phyloP scores from a whole-genome alignment of 2,888 invertebrate species.

The Anthophora plumipes region DNA sequence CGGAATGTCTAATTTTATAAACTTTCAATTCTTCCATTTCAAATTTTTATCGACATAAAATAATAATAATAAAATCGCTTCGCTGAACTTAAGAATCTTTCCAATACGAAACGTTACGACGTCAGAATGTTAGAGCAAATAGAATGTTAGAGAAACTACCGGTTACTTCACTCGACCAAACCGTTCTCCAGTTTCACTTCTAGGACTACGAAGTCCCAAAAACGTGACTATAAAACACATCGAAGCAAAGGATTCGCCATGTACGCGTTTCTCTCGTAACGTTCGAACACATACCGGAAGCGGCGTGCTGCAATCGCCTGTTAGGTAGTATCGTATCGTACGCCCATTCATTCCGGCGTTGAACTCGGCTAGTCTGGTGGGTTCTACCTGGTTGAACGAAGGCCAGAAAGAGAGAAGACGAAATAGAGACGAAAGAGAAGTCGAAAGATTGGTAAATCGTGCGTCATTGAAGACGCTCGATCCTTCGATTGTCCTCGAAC shows the following conservation, averaged over 20 bases:
- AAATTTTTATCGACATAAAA: too few relatives aligned
- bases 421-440: neutral
- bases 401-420: conserved; percentile 10
- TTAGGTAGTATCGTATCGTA: conserved; percentile 42
- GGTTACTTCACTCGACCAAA: neutral
- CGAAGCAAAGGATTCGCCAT: neutral
- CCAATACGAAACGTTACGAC: too few relatives aligned
- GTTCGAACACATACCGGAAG: conserved; percentile 29
- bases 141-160: neutral
- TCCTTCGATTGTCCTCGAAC: conserved; percentile 30
- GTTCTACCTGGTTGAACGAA: conserved; percentile 13
- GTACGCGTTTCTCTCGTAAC: neutral
- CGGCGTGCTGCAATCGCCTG: conserved; percentile 48
- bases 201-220: neutral
- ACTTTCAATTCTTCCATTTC: too few relatives aligned
- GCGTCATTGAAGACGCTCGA: conserved; percentile 40
- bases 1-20: too few relatives aligned
- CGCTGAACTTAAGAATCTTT: too few relatives aligned
- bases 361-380: conserved; percentile 29
- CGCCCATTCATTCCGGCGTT: conserved; percentile 37
- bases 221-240: neutral
- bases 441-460: conserved; percentile 30
- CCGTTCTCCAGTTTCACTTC: neutral
- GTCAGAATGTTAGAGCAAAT: neutral
- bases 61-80: too few relatives aligned